Conservation (phyloP, 2,797 vertebrate species). For the Heteromormyrus szaboi region DNA sequence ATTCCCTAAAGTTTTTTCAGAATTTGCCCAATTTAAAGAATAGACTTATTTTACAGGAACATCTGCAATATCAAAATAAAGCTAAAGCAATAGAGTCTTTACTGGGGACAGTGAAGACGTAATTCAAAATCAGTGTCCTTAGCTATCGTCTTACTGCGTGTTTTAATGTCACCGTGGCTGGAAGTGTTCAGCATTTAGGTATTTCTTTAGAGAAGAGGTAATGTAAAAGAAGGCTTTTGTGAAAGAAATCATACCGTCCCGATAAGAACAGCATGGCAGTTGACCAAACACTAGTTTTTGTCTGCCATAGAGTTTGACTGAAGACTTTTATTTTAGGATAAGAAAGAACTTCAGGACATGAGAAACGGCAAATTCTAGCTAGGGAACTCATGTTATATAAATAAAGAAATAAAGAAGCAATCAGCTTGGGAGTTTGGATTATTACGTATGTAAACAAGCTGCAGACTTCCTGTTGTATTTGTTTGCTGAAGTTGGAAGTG, state of each 20-base stretch:
- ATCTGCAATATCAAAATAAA: not conserved
- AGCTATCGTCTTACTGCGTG: not conserved
- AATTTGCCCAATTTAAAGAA: not conserved
- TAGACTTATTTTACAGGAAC: not conserved
- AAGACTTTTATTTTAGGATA: not conserved
- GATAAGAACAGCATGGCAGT: not conserved
- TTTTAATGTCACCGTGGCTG: not conserved
- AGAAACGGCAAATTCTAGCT: not conserved
- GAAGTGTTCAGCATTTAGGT: not conserved
- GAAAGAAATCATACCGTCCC: not conserved
- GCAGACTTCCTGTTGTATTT: not conserved
- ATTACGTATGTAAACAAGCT: not conserved
- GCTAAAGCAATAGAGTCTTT: not conserved
- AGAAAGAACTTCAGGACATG: not conserved
- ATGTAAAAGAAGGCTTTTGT: not conserved
- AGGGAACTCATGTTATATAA: not conserved
- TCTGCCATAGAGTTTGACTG: not conserved
- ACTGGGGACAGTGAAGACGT: not conserved
- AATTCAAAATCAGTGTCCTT: not conserved
- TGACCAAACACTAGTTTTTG: not conserved
- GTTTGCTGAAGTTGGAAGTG: not conserved
- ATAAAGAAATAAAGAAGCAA: not conserved
- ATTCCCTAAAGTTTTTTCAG: not conserved
- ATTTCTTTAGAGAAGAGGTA: not conserved
- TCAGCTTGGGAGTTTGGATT: not conserved